phyloP scores from a whole-genome alignment of 2,888 invertebrate species.

The Lypha dubia region DNA sequence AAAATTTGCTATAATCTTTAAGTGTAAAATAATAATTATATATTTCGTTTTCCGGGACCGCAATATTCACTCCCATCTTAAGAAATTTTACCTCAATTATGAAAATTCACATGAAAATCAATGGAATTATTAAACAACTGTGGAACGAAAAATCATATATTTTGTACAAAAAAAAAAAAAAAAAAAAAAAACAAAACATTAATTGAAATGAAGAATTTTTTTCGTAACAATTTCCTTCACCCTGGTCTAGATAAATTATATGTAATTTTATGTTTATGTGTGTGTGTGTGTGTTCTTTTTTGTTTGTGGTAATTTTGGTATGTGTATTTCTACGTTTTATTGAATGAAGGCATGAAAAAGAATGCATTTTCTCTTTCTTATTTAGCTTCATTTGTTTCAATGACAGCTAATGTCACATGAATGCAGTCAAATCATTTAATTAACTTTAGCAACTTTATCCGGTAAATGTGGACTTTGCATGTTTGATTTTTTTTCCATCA shows the following conservation, averaged over 20 bases:
- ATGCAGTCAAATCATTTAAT: conserved; percentile 71
- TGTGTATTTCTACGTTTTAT: conserved; percentile 24
- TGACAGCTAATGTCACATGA: conserved; percentile 72
- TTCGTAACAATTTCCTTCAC: conserved; percentile 17
- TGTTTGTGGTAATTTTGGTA: conserved; percentile 12
- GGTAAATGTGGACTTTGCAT: conserved; percentile 72
- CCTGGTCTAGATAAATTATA: conserved; percentile 2
- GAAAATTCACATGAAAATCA: neutral
- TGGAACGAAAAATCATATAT: neutral
- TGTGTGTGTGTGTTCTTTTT: conserved; percentile 13
- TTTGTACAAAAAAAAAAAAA: neutral
- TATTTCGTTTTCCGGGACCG: too few relatives aligned
- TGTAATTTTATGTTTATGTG: conserved; percentile 21
- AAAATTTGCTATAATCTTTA: too few relatives aligned
- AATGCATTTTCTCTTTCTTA: conserved; percentile 69
- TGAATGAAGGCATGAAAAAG: conserved; percentile 39
- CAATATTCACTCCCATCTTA: too few relatives aligned
- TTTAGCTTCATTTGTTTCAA: conserved; percentile 67
- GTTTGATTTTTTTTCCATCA: conserved; percentile 63
- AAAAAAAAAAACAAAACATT: neutral
- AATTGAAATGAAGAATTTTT: neutral
- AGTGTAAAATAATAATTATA: too few relatives aligned
- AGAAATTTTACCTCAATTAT: too few relatives aligned
- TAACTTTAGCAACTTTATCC: conserved; percentile 71
- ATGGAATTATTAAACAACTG: conserved; percentile 7